These are phyloP conservation scores for Leiothrix lutea DNA, from an alignment of 2,113 vertebrate genomes.

Conservation along the genomic window DNA sequence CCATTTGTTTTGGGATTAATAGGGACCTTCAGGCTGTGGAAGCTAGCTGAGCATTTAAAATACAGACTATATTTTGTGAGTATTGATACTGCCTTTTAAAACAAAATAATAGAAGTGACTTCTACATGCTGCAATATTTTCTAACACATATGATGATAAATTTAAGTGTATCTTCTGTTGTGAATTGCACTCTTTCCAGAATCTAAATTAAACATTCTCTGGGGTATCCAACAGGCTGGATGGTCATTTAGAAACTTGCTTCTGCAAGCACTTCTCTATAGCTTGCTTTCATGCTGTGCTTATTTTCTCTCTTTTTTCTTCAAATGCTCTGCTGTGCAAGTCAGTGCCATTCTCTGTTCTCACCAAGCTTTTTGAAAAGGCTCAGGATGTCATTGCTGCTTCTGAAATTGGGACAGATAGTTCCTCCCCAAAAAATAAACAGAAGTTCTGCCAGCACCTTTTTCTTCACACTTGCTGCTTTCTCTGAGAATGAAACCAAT, in stretches of 20 bases:
- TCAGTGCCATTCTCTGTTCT: not conserved
- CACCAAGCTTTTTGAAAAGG: not conserved
- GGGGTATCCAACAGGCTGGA: not conserved
- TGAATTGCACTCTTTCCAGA: not conserved
- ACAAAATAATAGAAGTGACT: not conserved
- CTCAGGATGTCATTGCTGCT: not conserved
- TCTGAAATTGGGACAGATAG: slow-evolving; percentile 18
- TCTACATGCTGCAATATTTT: not conserved
- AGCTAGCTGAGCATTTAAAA: not conserved
- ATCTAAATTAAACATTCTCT: not conserved
- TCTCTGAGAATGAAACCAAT: not conserved
- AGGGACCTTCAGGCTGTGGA: not conserved
- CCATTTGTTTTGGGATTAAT: not conserved
- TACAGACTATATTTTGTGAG: not conserved
- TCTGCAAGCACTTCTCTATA: not conserved
- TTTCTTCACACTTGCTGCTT: not conserved
- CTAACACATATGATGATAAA: not conserved
- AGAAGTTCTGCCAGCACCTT: not conserved
- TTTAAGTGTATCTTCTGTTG: not conserved
- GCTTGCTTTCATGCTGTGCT: slow-evolving; percentile 32
- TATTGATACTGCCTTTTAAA: not conserved
- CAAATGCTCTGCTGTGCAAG: not conserved
- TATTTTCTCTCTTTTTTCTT: slow-evolving; percentile 10
- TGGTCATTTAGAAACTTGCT: slow-evolving; percentile 13
- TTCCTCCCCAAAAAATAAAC: slow-evolving; percentile 25